Evolutionary conservation across 2,797 vertebrate genomes (phyloP).

Genomic region (Trachops cirrhosus): DNA sequence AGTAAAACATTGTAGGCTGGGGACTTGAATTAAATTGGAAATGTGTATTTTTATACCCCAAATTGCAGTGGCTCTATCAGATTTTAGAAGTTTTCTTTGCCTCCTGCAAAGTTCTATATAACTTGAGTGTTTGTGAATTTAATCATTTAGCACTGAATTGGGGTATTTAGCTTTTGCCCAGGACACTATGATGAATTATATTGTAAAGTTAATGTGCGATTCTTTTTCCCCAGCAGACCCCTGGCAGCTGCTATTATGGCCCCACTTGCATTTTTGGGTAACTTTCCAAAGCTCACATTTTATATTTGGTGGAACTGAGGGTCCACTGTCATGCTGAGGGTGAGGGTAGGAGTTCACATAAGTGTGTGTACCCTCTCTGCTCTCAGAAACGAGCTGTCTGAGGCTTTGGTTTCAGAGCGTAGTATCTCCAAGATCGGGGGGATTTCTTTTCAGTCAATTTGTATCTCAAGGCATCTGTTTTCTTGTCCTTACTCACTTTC

Average conservation of each 20-base stretch:
- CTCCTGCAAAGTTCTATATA: background rate
- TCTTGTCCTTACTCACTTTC: background rate
- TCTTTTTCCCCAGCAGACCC: background rate
- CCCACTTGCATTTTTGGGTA: background rate
- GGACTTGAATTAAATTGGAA: background rate
- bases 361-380: background rate
- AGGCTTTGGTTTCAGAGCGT: background rate
- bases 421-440: background rate
- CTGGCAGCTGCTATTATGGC: background rate
- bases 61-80: background rate
- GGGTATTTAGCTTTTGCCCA: background rate
- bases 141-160: background rate
- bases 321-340: background rate
- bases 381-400: background rate
- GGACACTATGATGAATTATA: background rate
- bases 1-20: background rate
- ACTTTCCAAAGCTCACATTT: background rate
- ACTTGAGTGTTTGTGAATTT: background rate
- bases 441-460: slow-evolving; percentile 33
- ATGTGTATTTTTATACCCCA: background rate
- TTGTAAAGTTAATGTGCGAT: background rate
- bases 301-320: background rate
- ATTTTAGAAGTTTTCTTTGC: background rate
- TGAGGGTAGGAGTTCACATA: background rate
- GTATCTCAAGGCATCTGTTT: slow-evolving; percentile 11